A percentile compares a stretch with the other conserved stretches of the same genome.
phyloP scores from a whole-genome alignment of 2,797 vertebrate species.

The Erethizon dorsatum region DNA sequence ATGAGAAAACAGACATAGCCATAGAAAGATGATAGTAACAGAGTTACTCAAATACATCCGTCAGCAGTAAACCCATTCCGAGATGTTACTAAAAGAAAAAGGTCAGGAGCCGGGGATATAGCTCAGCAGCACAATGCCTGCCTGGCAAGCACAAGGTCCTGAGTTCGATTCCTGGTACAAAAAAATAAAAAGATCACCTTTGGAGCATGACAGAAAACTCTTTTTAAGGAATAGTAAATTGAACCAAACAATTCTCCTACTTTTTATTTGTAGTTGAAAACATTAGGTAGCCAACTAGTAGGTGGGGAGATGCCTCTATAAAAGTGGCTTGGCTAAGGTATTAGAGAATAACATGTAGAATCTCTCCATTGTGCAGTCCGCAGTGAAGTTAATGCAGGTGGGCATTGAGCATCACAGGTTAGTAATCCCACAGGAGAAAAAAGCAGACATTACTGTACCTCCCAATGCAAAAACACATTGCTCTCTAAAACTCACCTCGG shows the following conservation, averaged over 20 bases:
- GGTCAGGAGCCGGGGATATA: neutral
- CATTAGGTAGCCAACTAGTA: neutral
- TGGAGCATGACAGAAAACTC: neutral
- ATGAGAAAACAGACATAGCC: neutral
- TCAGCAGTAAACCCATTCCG: neutral
- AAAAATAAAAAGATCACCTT: neutral
- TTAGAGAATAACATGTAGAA: neutral
- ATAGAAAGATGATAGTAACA: neutral
- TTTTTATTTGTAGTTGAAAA: constrained; percentile 2
- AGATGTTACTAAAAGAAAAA: neutral
- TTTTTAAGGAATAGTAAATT: neutral
- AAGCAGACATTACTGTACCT: neutral
- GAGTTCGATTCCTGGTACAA: no score
- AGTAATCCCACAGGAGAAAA: neutral
- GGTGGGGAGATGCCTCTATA: neutral
- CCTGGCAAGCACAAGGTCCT: no score
- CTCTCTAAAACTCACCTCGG: neutral
- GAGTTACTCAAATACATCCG: neutral
- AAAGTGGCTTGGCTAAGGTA: neutral
- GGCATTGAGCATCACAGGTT: neutral
- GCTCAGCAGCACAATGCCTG: no score
- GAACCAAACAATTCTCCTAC: neutral
- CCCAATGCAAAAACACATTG: neutral
- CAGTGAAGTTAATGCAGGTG: neutral
- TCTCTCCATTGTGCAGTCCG: neutral